phyloP scores from a whole-genome alignment of 2,797 vertebrate genomes.

The Enteromius unitaeniatus region DNA sequence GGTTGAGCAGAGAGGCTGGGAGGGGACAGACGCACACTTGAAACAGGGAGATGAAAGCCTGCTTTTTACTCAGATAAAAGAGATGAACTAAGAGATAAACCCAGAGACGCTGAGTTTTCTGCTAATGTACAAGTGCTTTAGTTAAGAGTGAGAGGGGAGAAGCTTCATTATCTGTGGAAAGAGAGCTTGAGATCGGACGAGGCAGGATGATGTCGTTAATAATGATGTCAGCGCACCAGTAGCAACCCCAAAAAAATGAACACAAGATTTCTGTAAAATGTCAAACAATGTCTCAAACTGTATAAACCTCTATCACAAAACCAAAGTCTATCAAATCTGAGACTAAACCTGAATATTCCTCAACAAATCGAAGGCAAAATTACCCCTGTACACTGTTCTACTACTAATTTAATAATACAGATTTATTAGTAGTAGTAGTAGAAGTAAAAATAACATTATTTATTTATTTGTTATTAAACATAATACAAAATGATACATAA shows the following conservation, averaged over 20 bases:
- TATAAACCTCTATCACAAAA: neutral
- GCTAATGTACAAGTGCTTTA: constrained; percentile 47
- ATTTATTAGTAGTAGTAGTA: neutral
- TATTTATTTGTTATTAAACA: neutral
- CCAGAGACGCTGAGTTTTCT: constrained; percentile 6
- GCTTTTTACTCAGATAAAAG: constrained; percentile 50
- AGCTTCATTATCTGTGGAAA: neutral
- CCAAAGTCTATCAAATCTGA: neutral
- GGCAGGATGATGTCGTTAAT: neutral
- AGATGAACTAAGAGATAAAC: constrained; percentile 42
- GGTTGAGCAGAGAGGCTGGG: constrained; percentile 18
- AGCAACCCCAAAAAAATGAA: neutral
- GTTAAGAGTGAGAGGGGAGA: constrained; percentile 11
- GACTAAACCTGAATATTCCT: neutral
- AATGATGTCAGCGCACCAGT: neutral
- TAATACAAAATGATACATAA: too few species aligned
- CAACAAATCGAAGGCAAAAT: neutral
- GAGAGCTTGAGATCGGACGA: neutral
- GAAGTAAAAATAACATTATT: too few species aligned
- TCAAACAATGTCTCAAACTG: neutral
- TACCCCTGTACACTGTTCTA: too few species aligned
- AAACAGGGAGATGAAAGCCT: constrained; percentile 56
- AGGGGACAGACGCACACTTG: constrained; percentile 16
- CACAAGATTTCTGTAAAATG: neutral
- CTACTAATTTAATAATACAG: too few species aligned